A percentile compares a stretch with the other conserved stretches of the same genome.
Conservation (phyloP, 2,113 vertebrate species). For the Ciconia maguari region DNA sequence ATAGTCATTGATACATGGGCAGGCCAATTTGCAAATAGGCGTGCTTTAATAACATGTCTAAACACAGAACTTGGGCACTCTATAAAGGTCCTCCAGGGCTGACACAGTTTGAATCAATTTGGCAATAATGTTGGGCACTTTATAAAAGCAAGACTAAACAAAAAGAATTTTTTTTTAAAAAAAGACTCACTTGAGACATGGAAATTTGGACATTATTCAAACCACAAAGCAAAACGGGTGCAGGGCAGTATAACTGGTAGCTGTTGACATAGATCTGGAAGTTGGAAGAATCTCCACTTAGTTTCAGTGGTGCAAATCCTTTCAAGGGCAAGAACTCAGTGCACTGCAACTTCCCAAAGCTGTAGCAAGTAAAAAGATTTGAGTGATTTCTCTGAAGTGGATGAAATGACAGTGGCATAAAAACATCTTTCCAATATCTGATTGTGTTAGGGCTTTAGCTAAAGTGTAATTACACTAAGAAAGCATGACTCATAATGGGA, state of each 20-base stretch:
- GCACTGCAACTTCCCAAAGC: background rate
- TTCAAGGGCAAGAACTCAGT: background rate
- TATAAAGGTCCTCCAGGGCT: background rate
- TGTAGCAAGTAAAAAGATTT: background rate
- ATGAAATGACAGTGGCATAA: background rate
- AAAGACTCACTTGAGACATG: background rate
- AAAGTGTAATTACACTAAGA: background rate
- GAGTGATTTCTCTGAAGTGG: background rate
- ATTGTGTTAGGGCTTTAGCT: background rate
- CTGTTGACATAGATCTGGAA: background rate
- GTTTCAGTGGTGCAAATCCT: background rate
- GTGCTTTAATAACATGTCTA: background rate
- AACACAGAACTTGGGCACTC: background rate
- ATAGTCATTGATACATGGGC: background rate
- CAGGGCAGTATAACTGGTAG: background rate
- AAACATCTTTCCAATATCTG: background rate
- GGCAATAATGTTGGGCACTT: background rate
- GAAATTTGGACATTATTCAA: background rate
- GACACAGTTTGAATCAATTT: background rate
- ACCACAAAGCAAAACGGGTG: background rate
- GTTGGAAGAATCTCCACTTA: background rate
- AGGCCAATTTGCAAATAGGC: background rate
- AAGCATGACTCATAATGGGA: background rate
- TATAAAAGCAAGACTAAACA: constrained; percentile 3
- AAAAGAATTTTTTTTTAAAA: background rate